Evolutionary conservation across 2,888 invertebrate species (phyloP).

Genomic region (Microctonus aethiopoides): DNA sequence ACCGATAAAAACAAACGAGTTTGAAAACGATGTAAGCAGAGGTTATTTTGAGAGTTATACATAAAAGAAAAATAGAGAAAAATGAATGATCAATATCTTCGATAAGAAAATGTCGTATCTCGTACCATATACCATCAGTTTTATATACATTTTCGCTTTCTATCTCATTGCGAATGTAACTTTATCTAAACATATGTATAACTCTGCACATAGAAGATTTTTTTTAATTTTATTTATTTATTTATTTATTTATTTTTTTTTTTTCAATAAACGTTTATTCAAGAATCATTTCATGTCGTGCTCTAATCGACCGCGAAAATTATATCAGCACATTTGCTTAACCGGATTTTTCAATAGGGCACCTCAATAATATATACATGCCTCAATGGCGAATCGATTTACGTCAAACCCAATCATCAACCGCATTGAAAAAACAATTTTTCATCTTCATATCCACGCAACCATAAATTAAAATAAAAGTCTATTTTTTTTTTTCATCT

Average conservation of each 20-base stretch:
- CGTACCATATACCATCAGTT: constrained; percentile 24
- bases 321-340: constrained; percentile 44
- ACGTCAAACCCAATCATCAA: constrained; percentile 3
- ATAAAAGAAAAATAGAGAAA: background rate
- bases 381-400: constrained; percentile 27
- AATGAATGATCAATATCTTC: constrained; percentile 23
- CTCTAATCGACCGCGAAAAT: constrained; percentile 55
- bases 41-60: background rate
- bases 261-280: background rate
- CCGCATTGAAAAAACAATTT: background rate
- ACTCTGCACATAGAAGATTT: background rate
- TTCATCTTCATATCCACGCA: background rate
- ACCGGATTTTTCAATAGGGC: constrained; percentile 22
- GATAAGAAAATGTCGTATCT: constrained; percentile 25
- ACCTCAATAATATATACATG: background rate
- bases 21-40: background rate
- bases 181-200: constrained; percentile 8
- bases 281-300: constrained; percentile 29
- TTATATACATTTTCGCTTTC: constrained; percentile 16
- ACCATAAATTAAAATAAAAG: background rate
- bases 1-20: constrained; percentile 1
- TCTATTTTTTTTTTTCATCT: constrained; percentile 4
- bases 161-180: constrained; percentile 12
- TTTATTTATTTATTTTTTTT: no score
- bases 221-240: no score